Conservation (phyloP, 2,797 vertebrate species). For the Neosalanx taihuensis region DNA sequence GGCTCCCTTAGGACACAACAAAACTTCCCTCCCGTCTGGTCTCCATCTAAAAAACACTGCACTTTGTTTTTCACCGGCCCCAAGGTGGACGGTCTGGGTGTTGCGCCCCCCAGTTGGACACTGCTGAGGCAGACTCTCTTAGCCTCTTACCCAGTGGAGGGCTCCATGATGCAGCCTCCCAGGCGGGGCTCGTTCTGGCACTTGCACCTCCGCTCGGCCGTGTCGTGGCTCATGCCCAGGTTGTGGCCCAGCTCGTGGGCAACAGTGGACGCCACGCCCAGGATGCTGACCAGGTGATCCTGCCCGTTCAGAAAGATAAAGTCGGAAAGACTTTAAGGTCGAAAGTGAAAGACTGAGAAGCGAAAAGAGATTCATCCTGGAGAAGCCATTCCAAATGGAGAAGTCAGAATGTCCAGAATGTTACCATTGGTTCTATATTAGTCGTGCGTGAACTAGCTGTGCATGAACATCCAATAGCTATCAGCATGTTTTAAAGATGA, state of each 20-base stretch:
- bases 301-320: slow-evolving; percentile 40
- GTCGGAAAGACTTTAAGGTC: no score
- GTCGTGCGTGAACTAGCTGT: not conserved
- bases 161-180: slow-evolving; percentile 92
- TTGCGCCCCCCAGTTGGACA: not conserved
- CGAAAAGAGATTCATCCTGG: no score
- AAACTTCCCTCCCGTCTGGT: no score
- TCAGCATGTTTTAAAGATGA: not conserved
- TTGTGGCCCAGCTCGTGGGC: slow-evolving; percentile 94
- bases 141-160: slow-evolving; percentile 79
- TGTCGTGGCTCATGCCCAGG: slow-evolving; percentile 86
- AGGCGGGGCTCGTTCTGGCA: slow-evolving; percentile 76
- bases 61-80: no score
- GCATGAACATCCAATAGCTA: not conserved
- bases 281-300: slow-evolving; percentile 87
- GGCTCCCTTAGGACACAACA: no score
- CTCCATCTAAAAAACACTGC: no score
- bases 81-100: no score
- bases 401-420: no score
- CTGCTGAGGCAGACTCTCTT: not conserved
- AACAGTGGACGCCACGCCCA: slow-evolving; percentile 85
- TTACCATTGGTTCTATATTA: no score
- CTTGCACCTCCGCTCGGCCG: slow-evolving; percentile 69
- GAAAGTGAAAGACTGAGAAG: no score
- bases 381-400: no score